Conservation (phyloP, 1,140 invertebrate genomes). For the Megathymus violae region DNA sequence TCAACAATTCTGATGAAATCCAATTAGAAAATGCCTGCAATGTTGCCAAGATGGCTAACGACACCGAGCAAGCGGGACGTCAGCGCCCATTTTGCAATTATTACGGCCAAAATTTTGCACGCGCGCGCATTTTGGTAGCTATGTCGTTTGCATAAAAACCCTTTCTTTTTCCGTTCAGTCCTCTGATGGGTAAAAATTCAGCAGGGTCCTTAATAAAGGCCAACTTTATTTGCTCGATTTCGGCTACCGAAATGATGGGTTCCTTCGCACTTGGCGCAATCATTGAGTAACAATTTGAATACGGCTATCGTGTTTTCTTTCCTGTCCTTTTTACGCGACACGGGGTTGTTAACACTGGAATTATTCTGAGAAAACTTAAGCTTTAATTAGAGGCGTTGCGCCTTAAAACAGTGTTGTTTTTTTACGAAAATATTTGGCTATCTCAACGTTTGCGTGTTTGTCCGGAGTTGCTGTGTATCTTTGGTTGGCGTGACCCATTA, state of each 20-base stretch:
- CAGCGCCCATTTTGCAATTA: conserved; percentile 56
- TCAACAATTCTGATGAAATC: conserved; percentile 39
- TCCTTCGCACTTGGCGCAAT: conserved; percentile 56
- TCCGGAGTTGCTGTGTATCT: conserved; percentile 29
- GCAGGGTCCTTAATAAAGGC: conserved; percentile 52
- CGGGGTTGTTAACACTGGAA: conserved; percentile 45
- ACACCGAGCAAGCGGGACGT: conserved; percentile 36
- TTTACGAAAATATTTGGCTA: conserved; percentile 54
- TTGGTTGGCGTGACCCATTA: conserved; percentile 32
- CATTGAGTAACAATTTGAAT: conserved; percentile 58
- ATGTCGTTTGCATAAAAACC: conserved; percentile 43
- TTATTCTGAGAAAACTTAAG: conserved; percentile 53
- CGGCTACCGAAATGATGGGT: conserved; percentile 59
- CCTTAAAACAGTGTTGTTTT: conserved; percentile 38
- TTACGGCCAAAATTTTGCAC: conserved; percentile 42
- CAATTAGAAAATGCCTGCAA: conserved; percentile 42
- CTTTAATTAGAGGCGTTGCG: conserved; percentile 50
- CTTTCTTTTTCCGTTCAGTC: conserved; percentile 39
- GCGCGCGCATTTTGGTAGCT: conserved; percentile 41
- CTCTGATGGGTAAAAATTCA: conserved; percentile 52
- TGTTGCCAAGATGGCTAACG: conserved; percentile 34
- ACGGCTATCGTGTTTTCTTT: conserved; percentile 41
- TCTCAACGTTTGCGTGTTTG: conserved; percentile 25
- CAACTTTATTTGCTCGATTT: conserved; percentile 49
- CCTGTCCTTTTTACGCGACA: conserved; percentile 44